Percentiles rank a stretch among this genome's conserved stretches.
Conservation (phyloP, 2,113 vertebrate genomes). For the Hymenochirus boettgeri region DNA sequence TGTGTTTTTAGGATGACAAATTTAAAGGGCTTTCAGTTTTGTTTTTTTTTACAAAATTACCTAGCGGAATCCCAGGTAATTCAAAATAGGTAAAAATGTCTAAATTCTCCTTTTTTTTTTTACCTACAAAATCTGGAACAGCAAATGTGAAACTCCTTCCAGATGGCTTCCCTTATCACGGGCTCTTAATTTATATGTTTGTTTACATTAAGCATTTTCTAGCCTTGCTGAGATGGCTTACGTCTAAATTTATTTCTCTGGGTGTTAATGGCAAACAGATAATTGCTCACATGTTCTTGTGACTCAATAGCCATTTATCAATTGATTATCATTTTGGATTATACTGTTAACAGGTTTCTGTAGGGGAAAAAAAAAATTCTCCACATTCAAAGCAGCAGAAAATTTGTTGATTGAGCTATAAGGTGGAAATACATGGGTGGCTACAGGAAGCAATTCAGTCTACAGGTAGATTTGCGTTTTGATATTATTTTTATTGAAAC, state of each 20-base stretch:
- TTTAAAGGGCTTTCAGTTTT: too few relatives aligned
- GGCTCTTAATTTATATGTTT: slow-evolving; percentile 44
- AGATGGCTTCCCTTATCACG: slow-evolving; percentile 15
- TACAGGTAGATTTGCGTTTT: too few relatives aligned
- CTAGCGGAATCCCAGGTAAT: too few relatives aligned
- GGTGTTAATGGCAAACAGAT: slow-evolving; percentile 58
- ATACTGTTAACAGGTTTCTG: slow-evolving; percentile 64
- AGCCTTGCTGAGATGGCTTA: slow-evolving; percentile 52
- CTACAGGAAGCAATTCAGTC: too few relatives aligned
- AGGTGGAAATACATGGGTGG: too few relatives aligned
- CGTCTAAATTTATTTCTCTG: slow-evolving; percentile 57
- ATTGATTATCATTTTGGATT: slow-evolving; percentile 65
- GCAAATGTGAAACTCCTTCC: too few relatives aligned
- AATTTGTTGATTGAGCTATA: too few relatives aligned
- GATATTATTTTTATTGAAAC: too few relatives aligned
- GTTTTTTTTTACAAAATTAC: too few relatives aligned
- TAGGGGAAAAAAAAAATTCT: slow-evolving; percentile 46
- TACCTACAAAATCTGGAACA: slow-evolving; percentile 29
- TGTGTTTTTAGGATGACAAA: too few relatives aligned
- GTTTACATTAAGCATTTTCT: slow-evolving; percentile 51
- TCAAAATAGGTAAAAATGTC: too few relatives aligned
- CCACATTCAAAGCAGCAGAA: neutral
- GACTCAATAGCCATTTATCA: slow-evolving; percentile 68
- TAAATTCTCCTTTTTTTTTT: slow-evolving; percentile 29
- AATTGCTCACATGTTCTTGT: slow-evolving; percentile 61